phyloP scores from a whole-genome alignment of 1,140 invertebrate genomes.

The Solen grandis region DNA sequence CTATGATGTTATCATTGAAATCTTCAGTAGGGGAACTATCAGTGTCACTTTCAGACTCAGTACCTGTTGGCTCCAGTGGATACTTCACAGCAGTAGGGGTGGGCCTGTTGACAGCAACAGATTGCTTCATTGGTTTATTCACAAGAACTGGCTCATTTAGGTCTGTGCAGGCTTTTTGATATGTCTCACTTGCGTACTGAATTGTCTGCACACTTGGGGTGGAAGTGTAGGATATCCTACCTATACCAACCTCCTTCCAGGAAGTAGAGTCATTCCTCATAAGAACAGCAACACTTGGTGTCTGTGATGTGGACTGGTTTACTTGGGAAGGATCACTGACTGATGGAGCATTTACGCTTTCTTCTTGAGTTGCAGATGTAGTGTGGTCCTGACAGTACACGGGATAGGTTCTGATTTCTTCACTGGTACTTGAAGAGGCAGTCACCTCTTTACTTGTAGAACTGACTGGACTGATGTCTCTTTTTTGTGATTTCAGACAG shows the following conservation, averaged over 20 bases:
- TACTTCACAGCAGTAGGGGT: background rate
- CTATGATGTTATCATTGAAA: background rate
- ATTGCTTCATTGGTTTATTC: background rate
- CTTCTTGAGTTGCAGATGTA: no score
- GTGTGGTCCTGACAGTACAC: no score
- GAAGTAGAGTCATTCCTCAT: background rate
- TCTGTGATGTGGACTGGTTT: no score
- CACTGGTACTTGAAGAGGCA: no score
- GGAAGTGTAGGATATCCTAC: slow-evolving; percentile 4
- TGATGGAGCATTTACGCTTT: no score
- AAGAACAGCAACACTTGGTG: slow-evolving; percentile 12
- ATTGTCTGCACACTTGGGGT: slow-evolving; percentile 13
- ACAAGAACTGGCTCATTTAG: background rate
- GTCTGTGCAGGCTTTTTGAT: background rate
- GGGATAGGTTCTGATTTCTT: no score
- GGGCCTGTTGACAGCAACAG: background rate
- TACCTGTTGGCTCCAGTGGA: background rate
- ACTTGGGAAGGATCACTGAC: no score
- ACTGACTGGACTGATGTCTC: no score
- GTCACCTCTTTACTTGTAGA: no score
- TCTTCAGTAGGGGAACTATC: no score
- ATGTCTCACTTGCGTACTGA: slow-evolving; percentile 13
- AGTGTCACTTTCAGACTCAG: slow-evolving; percentile 4
- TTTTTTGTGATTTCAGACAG: no score
- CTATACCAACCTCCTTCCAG: slow-evolving; percentile 22